Percentiles rank a stretch among this genome's conserved stretches.
These are phyloP conservation scores for Polydesmus complanatus DNA, from an alignment of 2,888 invertebrate species.

Conservation along the genomic window DNA sequence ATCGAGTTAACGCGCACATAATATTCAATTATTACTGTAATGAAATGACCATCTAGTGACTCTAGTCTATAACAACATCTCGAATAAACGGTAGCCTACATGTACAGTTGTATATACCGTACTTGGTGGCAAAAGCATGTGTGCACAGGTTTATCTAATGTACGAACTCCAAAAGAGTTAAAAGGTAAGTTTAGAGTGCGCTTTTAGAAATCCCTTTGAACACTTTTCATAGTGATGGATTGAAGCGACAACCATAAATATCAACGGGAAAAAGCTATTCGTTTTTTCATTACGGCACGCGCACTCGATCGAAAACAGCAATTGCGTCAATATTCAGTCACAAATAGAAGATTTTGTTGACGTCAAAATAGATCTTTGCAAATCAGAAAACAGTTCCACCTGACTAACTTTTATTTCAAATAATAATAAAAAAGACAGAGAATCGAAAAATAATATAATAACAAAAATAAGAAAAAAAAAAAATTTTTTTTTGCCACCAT, in stretches of 20 bases:
- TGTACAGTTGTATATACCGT: no score
- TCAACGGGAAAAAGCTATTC: neutral
- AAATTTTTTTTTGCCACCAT: no score
- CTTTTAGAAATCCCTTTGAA: neutral
- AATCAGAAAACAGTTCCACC: neutral
- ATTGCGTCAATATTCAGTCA: neutral
- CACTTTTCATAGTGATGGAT: neutral
- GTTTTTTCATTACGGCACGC: neutral
- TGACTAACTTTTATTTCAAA: neutral
- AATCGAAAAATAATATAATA: no score
- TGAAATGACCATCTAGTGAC: no score
- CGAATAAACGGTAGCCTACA: no score
- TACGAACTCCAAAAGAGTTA: neutral
- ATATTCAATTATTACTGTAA: no score
- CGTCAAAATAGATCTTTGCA: no score
- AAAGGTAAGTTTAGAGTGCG: neutral
- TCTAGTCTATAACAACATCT: no score
- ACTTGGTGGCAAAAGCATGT: no score
- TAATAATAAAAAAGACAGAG: neutral
- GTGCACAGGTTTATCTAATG: no score
- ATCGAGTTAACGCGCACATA: no score
- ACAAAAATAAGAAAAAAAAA: no score
- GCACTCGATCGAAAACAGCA: neutral
- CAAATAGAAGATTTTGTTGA: neutral
- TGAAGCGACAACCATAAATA: neutral